Base-by-base conservation (phyloP, 92 coral and sea anemone species). In the Palythoa heliodiscus region DNA sequence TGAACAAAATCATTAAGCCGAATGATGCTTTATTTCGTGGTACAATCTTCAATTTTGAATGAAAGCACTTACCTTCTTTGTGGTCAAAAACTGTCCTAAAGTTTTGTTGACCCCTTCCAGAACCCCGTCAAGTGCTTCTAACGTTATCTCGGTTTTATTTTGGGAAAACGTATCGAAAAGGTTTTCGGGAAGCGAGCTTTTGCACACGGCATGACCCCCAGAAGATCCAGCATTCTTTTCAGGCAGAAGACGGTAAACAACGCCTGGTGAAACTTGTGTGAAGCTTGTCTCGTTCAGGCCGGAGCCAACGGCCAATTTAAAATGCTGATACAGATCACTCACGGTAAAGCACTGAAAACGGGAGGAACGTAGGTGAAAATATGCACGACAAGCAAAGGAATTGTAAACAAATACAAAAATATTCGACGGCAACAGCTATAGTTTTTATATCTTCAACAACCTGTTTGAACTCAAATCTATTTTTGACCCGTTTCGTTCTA, bases 191-290 rank as follows among this genome's bases (percentile, higher is more conserved):
- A 80, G 84, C 77, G 83, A 4, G 24, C 52, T 39, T 77, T 60
- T 73, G 87, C 87, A 73, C 79, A 52, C 87, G 79, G 69, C 87
- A 73, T 53, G 77, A 73, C 79, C n/a, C n/a, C n/a, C 29, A 24
- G 4, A 24, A 71, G 86, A 82, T 83, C 91, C 91, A 78, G 88
- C 29, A 77, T 84, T 85, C 91, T 84, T 88, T 88, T 88, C 91
- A 88, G 91, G 91, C 77, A 88, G 84, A 84, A 88, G 83, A 57
- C 60, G 76, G 77, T 71, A 88, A 83, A 88, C 88, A 87, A 88
- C 77, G 73, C 71, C 83, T 70, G 91, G 82, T 68, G 91, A 88
- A 86, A 88, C 86, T 75, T 71, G 63, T 25, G 14, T 35, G n/a
- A 88, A 78, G 69, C 38, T 61, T 55, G 80, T 78, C 25, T 75